Percentiles rank a stretch among this genome's conserved stretches.
These are phyloP conservation scores for Aphodius granarius DNA, from an alignment of 2,888 invertebrate genomes.

Conservation along the genomic window DNA sequence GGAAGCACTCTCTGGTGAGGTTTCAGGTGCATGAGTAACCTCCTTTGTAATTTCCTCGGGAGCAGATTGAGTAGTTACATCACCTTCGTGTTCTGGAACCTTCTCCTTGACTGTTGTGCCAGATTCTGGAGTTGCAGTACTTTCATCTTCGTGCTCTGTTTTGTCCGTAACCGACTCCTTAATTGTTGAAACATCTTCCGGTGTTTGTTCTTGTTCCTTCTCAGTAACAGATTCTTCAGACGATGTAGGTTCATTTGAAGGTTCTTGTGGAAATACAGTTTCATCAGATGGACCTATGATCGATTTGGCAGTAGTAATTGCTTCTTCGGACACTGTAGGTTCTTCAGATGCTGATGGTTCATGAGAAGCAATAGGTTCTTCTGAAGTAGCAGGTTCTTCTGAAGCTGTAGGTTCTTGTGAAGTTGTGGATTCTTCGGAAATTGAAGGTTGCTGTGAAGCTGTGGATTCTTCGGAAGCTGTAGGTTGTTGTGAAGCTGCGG, in stretches of 20 bases:
- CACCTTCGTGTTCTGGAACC: neutral
- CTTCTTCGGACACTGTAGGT: neutral
- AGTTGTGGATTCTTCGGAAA: neutral
- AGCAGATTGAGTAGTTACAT: neutral
- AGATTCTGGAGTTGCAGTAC: neutral
- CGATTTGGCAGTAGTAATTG: neutral
- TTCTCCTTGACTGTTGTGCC: neutral
- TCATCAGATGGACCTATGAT: neutral
- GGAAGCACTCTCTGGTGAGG: neutral
- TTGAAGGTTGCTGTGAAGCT: neutral
- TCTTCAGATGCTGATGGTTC: neutral
- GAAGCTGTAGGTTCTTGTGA: neutral
- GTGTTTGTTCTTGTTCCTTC: neutral
- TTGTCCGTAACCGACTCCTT: neutral
- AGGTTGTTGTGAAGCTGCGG: neutral
- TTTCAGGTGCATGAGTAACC: neutral
- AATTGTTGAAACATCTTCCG: neutral
- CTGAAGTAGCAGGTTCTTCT: neutral
- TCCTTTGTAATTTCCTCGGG: neutral
- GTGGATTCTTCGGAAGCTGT: neutral
- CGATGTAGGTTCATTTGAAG: neutral
- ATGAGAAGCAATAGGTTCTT: neutral
- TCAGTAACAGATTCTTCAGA: conserved; percentile 3
- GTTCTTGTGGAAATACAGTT: neutral
- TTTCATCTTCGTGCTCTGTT: neutral